phyloP scores from a whole-genome alignment of 1,140 invertebrate genomes.

The Nasonia giraulti region DNA sequence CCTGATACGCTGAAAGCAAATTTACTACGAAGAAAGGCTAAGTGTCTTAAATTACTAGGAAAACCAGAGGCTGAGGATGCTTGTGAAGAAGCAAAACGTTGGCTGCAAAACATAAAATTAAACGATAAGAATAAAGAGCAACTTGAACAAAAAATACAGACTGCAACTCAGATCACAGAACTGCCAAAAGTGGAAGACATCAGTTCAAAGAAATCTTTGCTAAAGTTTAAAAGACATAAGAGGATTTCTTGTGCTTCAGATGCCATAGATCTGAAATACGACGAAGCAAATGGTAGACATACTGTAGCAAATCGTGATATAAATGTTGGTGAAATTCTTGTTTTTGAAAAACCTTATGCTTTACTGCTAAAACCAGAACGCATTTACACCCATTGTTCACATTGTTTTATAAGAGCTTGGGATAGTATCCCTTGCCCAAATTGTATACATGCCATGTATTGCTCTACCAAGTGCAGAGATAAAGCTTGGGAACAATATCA shows the following conservation, averaged over 20 bases:
- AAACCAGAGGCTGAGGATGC: conserved; percentile 21
- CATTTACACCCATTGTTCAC: conserved; percentile 80
- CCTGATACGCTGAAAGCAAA: conserved; percentile 59
- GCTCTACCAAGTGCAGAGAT: conserved; percentile 80
- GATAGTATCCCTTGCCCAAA: conserved; percentile 78
- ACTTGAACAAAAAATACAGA: conserved; percentile 30
- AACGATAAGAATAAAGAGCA: conserved; percentile 21
- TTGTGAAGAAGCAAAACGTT: conserved; percentile 40
- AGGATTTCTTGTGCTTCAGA: conserved; percentile 74
- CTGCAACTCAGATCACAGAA: background rate
- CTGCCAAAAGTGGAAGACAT: background rate
- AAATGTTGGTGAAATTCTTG: conserved; percentile 82
- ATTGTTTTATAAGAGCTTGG: conserved; percentile 81
- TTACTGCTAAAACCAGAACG: conserved; percentile 78
- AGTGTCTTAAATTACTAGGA: conserved; percentile 54
- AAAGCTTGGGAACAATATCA: conserved; percentile 81
- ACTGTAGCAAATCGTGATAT: conserved; percentile 79
- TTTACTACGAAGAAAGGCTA: conserved; percentile 55
- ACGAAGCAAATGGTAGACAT: conserved; percentile 76
- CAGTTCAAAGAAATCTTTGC: conserved; percentile 60
- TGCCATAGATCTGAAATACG: conserved; percentile 74
- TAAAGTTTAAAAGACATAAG: conserved; percentile 3
- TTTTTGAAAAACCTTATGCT: conserved; percentile 84
- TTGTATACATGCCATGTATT: conserved; percentile 82
- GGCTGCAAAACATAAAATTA: conserved; percentile 24